Evolutionary conservation across 2,888 invertebrate genomes (phyloP).

Genomic region (Phania funesta): DNA sequence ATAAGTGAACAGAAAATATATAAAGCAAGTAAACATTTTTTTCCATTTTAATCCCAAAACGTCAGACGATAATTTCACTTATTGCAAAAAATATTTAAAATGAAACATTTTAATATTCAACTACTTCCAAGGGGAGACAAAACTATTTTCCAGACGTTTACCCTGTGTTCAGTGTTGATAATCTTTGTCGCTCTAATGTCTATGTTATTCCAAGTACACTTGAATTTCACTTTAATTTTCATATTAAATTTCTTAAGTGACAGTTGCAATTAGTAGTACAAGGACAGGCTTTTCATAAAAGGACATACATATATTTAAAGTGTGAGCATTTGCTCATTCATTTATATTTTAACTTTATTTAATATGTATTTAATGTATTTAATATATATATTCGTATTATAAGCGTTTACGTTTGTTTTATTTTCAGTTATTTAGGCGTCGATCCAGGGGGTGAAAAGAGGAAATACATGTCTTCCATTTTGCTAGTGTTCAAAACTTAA

Average conservation of each 20-base stretch:
- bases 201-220: slow-evolving; percentile 36
- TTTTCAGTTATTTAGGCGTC: too few species aligned
- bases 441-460: too few species aligned
- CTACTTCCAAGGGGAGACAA: slow-evolving; percentile 43
- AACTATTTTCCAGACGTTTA: slow-evolving; percentile 63
- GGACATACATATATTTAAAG: too few species aligned
- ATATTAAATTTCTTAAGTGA: slow-evolving; percentile 29
- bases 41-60: slow-evolving; percentile 2
- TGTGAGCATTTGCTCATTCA: too few species aligned
- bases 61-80: slow-evolving; percentile 58
- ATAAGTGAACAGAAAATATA: not conserved
- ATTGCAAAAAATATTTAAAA: not conserved
- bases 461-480: too few species aligned
- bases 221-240: not conserved
- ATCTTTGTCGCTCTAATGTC: slow-evolving; percentile 45
- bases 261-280: not conserved
- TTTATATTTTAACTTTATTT: too few species aligned
- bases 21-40: not conserved
- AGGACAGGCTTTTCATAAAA: not conserved
- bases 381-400: too few species aligned
- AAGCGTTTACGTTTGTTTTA: too few species aligned
- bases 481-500: too few species aligned
- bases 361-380: too few species aligned
- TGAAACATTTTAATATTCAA: not conserved
- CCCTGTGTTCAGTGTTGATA: slow-evolving; percentile 42